Evolutionary conservation across 2,888 invertebrate genomes (phyloP), one percentile per base, ranked within the genome.

Genomic region (Callinectes sapidus): DNA sequence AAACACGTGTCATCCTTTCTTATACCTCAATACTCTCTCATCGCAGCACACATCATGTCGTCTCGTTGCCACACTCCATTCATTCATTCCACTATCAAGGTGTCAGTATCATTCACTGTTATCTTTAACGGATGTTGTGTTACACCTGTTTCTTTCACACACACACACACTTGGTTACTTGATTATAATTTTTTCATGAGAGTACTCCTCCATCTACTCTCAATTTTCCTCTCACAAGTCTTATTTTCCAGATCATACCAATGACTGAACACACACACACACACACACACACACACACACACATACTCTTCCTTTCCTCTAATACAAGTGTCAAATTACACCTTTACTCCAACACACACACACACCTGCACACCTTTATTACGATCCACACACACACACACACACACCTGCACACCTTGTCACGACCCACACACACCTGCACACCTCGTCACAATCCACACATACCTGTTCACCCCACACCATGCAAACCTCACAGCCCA

Each of bases 111-210:
- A 61, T 23, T 23, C 61, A 5, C 61, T 23, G 18, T 23, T 61
- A 23, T 61, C 61, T 23, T 23, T 61, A 61, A 5, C 61, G 23
- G 1, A 81, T 23, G 18, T 85, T 85, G 5, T 85, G 16, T 32
- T 39, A 42, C 35, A 35, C 42, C n/a, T 86, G 35, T 86, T 10
- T n/a, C 8, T 14, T 81, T 5, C n/a, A 23, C 28, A 81, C 81
- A 48, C 87, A 42, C 54, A 48, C 87, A 87, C 87, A 87, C 87
- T 5, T 14, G n/a, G n/a, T n/a, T n/a, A n/a, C n/a, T n/a, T n/a
- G n/a, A n/a, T n/a, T n/a, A n/a, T n/a, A n/a, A n/a, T n/a, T n/a
- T n/a, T n/a, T n/a, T n/a, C n/a, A n/a, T n/a, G n/a, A n/a, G n/a
- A n/a, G n/a, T n/a, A n/a, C n/a, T n/a, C n/a, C n/a, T n/a, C n/a